Base-by-base conservation (phyloP, 2,888 invertebrate species). In the Caenorhabditis drosophilae region DNA sequence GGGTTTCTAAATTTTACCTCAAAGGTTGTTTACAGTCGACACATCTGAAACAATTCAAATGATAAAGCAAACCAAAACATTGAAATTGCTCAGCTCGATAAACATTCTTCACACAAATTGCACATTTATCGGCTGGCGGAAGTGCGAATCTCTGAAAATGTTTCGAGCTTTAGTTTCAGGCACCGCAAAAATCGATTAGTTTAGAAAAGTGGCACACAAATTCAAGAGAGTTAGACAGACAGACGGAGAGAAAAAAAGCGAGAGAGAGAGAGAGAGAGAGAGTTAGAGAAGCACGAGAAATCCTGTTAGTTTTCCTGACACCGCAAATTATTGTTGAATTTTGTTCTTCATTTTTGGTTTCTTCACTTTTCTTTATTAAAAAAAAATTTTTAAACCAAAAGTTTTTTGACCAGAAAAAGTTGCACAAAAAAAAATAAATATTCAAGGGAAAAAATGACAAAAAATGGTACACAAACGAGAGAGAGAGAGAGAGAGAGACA, bases 41-140 rank as follows among this genome's bases (percentile, higher is more conserved):
- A 49, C 77, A 77, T 53, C 75, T 51, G 67, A 77, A 77, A 45
- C 77, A 77, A 42, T 71, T 73, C 11, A 67, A 54, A 50, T 77
- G 77, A 34, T 70, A 77, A 25, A 71, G 59, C 38, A 57, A 45
- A 0, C 73, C 74, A 55, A 75, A 75, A 44, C 77, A 77, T 18
- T 71, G 73, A 36, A 74, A 72, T 48, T 72, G 71, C 52, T 77
- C 77, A 7, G 77, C 77, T 4, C 69, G 47, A 46, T 77, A 77
- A 9, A 76, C 77, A 16, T 70, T 68, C 23, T 61, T 70, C 9
- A 49, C 45, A 56, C 77, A 77, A 22, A 67, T 41, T 20, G 64
- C 49, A 49, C 77, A 77, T 47, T 70, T 72, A 15, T 72, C 68
- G 23, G 61, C 67, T 15, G 69, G 62, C 18, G 61, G 68, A 25